Conservation (phyloP, 2,113 vertebrate species). For the Scomber japonicus region DNA sequence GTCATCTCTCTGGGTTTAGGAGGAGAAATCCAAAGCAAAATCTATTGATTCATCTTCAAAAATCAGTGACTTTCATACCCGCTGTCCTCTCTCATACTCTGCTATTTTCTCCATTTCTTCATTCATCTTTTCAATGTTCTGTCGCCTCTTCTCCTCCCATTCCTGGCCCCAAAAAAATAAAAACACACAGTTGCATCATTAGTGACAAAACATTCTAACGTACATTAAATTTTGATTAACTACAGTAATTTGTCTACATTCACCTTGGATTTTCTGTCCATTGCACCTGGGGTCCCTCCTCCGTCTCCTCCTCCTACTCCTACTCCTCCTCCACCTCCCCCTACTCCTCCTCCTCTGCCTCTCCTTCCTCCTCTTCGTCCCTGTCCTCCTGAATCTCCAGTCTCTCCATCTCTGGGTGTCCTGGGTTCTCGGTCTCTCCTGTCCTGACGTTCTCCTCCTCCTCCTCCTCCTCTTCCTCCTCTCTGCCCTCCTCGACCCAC, state of each 20-base stretch:
- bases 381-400: conserved; percentile 55
- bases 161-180: conserved; percentile 81
- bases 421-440: conserved; percentile 62
- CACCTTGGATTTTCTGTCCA: conserved; percentile 85
- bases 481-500: conserved; percentile 72
- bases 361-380: conserved; percentile 66
- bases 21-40: neutral
- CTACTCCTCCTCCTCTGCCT: conserved; percentile 61
- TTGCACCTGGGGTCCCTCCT: conserved; percentile 58
- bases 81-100: conserved; percentile 90
- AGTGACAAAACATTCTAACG: neutral
- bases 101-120: conserved; percentile 96
- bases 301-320: neutral
- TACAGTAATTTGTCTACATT: no score
- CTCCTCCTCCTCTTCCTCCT: conserved; percentile 57
- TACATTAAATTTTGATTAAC: neutral
- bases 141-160: conserved; percentile 92
- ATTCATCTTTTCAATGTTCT: conserved; percentile 96
- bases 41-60: neutral
- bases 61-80: conserved; percentile 75
- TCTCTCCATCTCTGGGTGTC: conserved; percentile 65
- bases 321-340: conserved; percentile 50
- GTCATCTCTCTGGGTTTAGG: no score
- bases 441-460: conserved; percentile 54
- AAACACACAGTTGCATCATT: neutral